Percentiles rank a stretch among this genome's conserved stretches.
Conservation (phyloP, 2,888 invertebrate genomes). For the Sialis lutaria region DNA sequence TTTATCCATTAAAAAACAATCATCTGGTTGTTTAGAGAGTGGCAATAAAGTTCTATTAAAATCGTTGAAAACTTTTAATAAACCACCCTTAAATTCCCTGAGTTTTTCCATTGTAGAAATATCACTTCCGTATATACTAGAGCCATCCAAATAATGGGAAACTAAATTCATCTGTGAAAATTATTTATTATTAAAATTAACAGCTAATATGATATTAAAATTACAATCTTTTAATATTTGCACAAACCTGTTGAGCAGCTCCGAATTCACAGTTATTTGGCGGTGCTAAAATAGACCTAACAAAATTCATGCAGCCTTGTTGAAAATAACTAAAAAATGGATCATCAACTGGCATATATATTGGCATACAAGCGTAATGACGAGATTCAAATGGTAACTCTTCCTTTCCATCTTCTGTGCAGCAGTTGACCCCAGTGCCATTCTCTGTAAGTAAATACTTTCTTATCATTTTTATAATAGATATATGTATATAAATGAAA, state of each 20-base stretch:
- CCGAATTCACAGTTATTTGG: conserved; percentile 47
- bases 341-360: conserved; percentile 39
- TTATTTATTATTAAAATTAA: conserved; percentile 1
- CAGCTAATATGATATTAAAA: conserved; percentile 1
- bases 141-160: conserved; percentile 55
- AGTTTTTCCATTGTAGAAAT: conserved; percentile 34
- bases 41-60: conserved; percentile 50
- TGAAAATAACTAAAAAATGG: conserved; percentile 37
- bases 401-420: conserved; percentile 36
- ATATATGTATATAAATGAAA: neutral
- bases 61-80: conserved; percentile 43
- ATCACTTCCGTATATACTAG: conserved; percentile 56
- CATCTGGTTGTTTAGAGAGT: conserved; percentile 36
- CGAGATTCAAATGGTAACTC: conserved; percentile 30
- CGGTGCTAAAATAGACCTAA: conserved; percentile 48
- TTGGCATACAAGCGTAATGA: conserved; percentile 55
- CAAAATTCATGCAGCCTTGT: conserved; percentile 54
- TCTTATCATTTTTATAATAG: neutral
- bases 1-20: conserved; percentile 41
- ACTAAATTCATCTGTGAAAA: conserved; percentile 50
- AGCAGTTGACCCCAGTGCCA: conserved; percentile 56
- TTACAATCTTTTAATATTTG: conserved; percentile 1
- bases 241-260: conserved; percentile 47
- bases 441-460: conserved; percentile 29
- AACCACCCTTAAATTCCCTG: conserved; percentile 40